Percentiles rank a stretch among this genome's conserved stretches.
phyloP scores from a whole-genome alignment of 2,888 invertebrate species.

The Papilio demoleus region DNA sequence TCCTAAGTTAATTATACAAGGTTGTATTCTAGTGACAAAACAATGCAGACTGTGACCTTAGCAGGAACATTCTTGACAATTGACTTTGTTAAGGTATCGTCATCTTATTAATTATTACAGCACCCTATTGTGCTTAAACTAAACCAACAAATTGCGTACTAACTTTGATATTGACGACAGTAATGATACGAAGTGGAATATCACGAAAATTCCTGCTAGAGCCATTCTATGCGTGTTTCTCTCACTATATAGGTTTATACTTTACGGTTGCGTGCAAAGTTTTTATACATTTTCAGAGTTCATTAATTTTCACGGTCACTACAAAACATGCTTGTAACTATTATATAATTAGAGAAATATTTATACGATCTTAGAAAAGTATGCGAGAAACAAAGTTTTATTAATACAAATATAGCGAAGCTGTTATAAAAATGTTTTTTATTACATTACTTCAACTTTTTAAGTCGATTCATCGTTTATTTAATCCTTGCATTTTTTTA shows the following conservation, averaged over 20 bases:
- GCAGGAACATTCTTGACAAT: too few relatives aligned
- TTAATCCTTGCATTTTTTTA: too few relatives aligned
- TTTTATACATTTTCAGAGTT: conserved; percentile 23
- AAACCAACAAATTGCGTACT: too few relatives aligned
- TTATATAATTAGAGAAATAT: conserved; percentile 14
- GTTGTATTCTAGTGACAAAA: conserved; percentile 14
- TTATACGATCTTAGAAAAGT: neutral
- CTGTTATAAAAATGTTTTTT: neutral
- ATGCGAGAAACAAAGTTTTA: neutral
- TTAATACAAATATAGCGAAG: neutral
- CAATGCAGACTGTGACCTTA: too few relatives aligned
- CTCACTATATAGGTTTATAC: neutral
- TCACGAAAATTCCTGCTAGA: too few relatives aligned
- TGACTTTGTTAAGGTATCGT: too few relatives aligned
- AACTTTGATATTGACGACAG: too few relatives aligned
- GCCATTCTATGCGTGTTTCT: conserved; percentile 10
- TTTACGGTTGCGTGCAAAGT: conserved; percentile 24
- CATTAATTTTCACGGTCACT: conserved; percentile 35
- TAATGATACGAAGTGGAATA: too few relatives aligned
- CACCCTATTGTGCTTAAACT: too few relatives aligned
- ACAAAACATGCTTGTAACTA: conserved; percentile 13
- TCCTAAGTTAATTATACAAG: conserved; percentile 26
- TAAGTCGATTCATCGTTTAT: too few relatives aligned
- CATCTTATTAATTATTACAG: too few relatives aligned
- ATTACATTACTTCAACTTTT: neutral